Evolutionary conservation across 1,140 invertebrate genomes (phyloP).

Genomic region (Pachyrhynchus sulphureomaculatus): DNA sequence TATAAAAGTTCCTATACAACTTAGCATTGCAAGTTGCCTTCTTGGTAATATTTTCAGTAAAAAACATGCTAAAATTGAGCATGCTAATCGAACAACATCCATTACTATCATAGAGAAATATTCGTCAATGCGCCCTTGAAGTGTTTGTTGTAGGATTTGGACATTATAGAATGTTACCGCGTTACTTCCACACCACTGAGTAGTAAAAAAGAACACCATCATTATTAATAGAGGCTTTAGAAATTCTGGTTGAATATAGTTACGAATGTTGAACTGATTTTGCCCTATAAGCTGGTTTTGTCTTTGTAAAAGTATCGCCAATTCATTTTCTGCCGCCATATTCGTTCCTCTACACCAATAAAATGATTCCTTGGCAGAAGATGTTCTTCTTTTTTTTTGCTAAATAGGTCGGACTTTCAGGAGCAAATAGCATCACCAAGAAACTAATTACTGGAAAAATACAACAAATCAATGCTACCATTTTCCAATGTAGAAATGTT

Average conservation of each 20-base stretch:
- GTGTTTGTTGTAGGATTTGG: constrained; percentile 56
- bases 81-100: constrained; percentile 65
- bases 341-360: constrained; percentile 42
- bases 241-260: too few relatives aligned
- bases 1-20: constrained; percentile 57
- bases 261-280: constrained; percentile 19
- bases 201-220: constrained; percentile 59
- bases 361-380: constrained; percentile 55
- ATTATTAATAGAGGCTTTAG: constrained; percentile 57
- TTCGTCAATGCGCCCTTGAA: constrained; percentile 55
- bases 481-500: constrained; percentile 59
- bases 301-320: constrained; percentile 52
- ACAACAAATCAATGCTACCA: constrained; percentile 56
- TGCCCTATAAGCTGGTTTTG: constrained; percentile 33
- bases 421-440: constrained; percentile 55
- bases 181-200: constrained; percentile 65
- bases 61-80: constrained; percentile 59
- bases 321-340: constrained; percentile 52
- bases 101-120: constrained; percentile 64
- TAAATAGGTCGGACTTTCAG: constrained; percentile 72
- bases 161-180: constrained; percentile 73
- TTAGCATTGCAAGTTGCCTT: constrained; percentile 58
- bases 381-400: constrained; percentile 56
- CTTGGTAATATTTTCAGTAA: constrained; percentile 60
- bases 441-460: constrained; percentile 55